Conservation (phyloP, 2,797 vertebrate genomes). For the Thamnophis elegans region DNA sequence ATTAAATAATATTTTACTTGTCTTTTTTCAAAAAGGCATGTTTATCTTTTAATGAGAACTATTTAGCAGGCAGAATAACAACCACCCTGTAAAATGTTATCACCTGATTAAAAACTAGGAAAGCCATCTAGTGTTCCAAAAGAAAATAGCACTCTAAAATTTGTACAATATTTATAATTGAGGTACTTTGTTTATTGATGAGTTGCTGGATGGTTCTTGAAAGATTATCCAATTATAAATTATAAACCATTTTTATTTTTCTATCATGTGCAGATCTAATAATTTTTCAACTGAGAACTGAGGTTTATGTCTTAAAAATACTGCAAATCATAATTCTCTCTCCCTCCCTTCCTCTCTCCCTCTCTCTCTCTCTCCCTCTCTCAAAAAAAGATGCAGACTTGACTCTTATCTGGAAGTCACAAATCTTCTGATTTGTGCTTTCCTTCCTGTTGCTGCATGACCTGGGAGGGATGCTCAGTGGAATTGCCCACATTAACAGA, state of each 20-base stretch:
- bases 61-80: not conserved
- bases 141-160: slow-evolving; percentile 6
- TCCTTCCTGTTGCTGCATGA: not conserved
- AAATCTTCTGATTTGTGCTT: not conserved
- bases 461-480: not conserved
- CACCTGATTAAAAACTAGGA: not conserved
- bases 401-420: not conserved
- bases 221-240: not conserved
- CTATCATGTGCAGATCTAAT: not conserved
- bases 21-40: not conserved
- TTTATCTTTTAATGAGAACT: not conserved
- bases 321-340: too few relatives aligned
- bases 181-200: fast-evolving
- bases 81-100: not conserved
- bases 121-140: slow-evolving; percentile 41
- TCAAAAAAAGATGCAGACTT: not conserved
- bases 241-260: not conserved
- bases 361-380: too few relatives aligned
- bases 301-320: not conserved
- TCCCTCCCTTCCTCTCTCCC: too few relatives aligned
- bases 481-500: not conserved
- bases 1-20: not conserved
- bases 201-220: not conserved
- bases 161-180: not conserved
- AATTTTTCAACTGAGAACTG: not conserved